Percentiles rank a stretch among this genome's conserved stretches.
Conservation (phyloP, 1,140 invertebrate species). For the Pomacea maculata region DNA sequence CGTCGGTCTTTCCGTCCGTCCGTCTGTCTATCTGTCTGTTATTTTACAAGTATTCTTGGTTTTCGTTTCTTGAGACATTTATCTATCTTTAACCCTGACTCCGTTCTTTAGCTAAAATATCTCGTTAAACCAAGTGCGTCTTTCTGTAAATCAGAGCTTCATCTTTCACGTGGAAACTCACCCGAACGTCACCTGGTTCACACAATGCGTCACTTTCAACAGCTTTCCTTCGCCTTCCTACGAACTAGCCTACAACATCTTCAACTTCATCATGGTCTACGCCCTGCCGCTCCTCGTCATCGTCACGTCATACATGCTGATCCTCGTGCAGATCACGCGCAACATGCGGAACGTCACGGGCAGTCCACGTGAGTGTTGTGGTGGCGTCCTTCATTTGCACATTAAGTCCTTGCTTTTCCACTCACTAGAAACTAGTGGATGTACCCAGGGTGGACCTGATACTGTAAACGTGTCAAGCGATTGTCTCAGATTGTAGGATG, state of each 20-base stretch:
- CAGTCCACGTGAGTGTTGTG: neutral
- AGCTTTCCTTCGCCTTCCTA: slow-evolving; percentile 72
- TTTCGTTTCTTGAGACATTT: neutral
- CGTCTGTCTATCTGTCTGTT: neutral
- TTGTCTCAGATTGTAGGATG: too few species aligned
- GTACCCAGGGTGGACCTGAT: too few species aligned
- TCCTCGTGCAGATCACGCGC: slow-evolving; percentile 78
- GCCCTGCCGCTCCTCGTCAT: slow-evolving; percentile 83
- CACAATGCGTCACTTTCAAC: slow-evolving; percentile 81
- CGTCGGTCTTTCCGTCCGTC: slow-evolving; percentile 3
- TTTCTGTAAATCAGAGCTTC: slow-evolving; percentile 71
- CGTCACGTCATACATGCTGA: slow-evolving; percentile 84
- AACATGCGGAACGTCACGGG: slow-evolving; percentile 67
- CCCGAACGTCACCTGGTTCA: slow-evolving; percentile 73
- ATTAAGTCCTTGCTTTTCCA: too few species aligned
- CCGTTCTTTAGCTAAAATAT: neutral
- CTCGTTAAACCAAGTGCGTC: neutral
- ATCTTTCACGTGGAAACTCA: slow-evolving; percentile 78
- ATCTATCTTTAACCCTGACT: neutral
- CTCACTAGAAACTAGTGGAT: too few species aligned
- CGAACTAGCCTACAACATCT: slow-evolving; percentile 79
- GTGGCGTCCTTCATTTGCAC: too few species aligned
- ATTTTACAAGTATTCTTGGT: neutral
- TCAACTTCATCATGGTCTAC: slow-evolving; percentile 83
- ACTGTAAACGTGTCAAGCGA: too few species aligned